Conservation (phyloP, 2,888 invertebrate species). For the Lasioglossum marginatum region DNA sequence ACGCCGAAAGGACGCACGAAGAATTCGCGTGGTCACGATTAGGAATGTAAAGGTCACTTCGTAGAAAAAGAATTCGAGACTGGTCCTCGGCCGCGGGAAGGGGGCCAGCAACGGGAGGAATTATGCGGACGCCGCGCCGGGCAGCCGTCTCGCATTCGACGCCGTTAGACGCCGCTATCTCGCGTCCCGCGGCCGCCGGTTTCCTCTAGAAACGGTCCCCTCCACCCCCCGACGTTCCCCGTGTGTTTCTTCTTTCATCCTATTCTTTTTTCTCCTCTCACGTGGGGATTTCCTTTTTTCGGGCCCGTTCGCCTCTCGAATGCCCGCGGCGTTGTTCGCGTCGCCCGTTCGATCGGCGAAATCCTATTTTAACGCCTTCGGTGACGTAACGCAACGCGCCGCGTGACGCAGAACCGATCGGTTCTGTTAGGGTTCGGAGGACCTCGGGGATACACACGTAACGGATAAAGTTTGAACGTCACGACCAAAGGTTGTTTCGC, state of each 20-base stretch:
- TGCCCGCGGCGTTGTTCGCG: constrained; percentile 9
- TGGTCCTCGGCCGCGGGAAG: neutral
- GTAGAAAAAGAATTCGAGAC: constrained; percentile 44
- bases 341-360: constrained; percentile 1
- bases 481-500: neutral
- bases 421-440: neutral
- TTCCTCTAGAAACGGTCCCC: constrained; percentile 3
- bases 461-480: neutral
- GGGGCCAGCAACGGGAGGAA: constrained; percentile 15
- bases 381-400: neutral
- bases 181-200: constrained; percentile 14
- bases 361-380: constrained; percentile 2
- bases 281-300: neutral
- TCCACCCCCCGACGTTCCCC: neutral
- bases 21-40: constrained; percentile 69
- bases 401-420: neutral
- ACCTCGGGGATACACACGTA: neutral
- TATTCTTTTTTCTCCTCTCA: neutral
- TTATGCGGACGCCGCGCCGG: constrained; percentile 7
- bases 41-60: constrained; percentile 64
- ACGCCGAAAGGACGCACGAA: constrained; percentile 62
- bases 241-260: too few species aligned
- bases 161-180: constrained; percentile 31
- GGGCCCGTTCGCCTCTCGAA: neutral
- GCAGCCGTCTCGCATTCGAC: constrained; percentile 10